These are phyloP conservation scores for Drosophila paracracens DNA, from an alignment of 2,888 invertebrate species.

Conservation along the genomic window DNA sequence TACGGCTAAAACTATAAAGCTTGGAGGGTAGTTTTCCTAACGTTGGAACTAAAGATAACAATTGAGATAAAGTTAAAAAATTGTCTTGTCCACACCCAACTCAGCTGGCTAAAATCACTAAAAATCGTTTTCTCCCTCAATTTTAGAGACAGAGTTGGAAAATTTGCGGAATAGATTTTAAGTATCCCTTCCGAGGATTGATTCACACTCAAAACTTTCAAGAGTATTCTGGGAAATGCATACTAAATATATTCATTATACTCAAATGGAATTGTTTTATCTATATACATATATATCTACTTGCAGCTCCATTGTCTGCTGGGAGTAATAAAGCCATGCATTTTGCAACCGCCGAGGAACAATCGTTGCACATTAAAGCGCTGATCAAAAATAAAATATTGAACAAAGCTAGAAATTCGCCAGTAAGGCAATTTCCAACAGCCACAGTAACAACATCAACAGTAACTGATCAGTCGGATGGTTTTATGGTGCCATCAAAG, in stretches of 20 bases:
- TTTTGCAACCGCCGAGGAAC: constrained; percentile 14
- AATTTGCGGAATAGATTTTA: background rate
- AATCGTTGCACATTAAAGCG: constrained; percentile 49
- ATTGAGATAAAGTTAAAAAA: background rate
- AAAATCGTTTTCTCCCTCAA: background rate
- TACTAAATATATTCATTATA: background rate
- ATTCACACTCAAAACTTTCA: background rate
- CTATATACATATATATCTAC: background rate
- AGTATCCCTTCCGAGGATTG: background rate
- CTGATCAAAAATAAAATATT: constrained; percentile 63
- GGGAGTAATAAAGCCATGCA: constrained; percentile 9
- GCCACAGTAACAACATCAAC: constrained; percentile 6
- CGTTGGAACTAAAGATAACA: background rate
- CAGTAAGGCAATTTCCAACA: constrained; percentile 4
- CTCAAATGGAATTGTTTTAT: background rate
- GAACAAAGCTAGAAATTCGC: constrained; percentile 43
- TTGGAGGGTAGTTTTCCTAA: background rate
- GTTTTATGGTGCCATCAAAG: constrained; percentile 34
- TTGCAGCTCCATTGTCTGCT: constrained; percentile 25
- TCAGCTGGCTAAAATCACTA: background rate
- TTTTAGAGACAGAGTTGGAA: background rate
- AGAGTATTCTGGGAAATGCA: background rate
- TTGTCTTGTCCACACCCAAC: background rate
- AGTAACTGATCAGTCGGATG: background rate
- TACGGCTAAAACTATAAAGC: background rate